Evolutionary conservation across 1,140 invertebrate genomes (phyloP).

Genomic region (Caenorhabditis remanei): DNA sequence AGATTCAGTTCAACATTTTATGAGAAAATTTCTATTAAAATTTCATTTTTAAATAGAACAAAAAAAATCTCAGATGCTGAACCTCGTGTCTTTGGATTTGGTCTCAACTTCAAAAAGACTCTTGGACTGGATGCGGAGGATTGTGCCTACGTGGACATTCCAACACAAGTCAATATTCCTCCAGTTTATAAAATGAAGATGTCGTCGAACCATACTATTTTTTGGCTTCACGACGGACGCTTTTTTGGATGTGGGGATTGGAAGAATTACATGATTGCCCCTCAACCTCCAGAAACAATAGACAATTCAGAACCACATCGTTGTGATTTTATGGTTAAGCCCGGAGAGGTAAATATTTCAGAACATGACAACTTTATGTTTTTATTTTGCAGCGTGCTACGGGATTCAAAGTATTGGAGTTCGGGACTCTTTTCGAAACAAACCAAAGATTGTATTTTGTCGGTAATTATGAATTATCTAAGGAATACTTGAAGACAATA

Average conservation of each 20-base stretch:
- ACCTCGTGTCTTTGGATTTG: constrained; percentile 3
- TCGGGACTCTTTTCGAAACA: constrained; percentile 1
- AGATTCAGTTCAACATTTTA: too few species aligned
- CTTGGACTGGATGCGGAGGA: background rate
- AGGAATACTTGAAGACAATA: background rate
- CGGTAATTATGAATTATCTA: background rate
- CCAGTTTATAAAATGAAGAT: constrained; percentile 27
- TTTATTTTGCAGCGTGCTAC: background rate
- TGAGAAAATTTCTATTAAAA: too few species aligned
- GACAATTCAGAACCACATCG: background rate
- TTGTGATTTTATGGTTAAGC: background rate
- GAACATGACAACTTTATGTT: background rate
- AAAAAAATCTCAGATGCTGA: background rate
- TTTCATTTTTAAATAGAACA: too few species aligned
- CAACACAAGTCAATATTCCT: background rate
- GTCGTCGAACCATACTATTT: background rate
- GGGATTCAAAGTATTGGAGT: background rate
- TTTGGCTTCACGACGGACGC: constrained; percentile 16
- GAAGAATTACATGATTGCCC: background rate
- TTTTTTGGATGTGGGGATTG: constrained; percentile 16
- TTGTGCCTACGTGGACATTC: background rate
- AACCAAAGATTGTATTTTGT: background rate
- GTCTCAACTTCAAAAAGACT: background rate
- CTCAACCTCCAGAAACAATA: background rate
- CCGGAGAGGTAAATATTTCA: background rate